These are phyloP conservation scores for Larimichthys crocea DNA, from an alignment of 2,113 vertebrate genomes.

Conservation along the genomic window DNA sequence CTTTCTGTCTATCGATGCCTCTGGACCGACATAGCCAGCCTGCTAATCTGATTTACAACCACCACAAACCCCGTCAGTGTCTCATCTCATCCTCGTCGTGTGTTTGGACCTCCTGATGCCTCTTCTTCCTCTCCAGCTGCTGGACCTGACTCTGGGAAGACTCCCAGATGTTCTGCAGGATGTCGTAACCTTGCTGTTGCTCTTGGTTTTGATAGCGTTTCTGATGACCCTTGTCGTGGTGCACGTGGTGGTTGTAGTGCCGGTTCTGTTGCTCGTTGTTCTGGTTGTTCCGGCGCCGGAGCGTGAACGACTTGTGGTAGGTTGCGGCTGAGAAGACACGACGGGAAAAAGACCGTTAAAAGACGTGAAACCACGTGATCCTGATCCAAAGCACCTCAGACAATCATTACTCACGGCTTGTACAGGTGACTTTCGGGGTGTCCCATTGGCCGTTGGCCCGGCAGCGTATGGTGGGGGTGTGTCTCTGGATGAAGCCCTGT, in stretches of 20 bases:
- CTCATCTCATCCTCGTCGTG: background rate
- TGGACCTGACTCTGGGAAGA: background rate
- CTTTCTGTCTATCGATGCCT: conserved; percentile 43
- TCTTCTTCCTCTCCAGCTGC: conserved; percentile 52
- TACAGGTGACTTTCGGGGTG: conserved; percentile 92
- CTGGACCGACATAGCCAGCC: background rate
- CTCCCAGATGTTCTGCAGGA: conserved; percentile 25
- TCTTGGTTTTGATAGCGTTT: background rate
- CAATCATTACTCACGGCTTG: conserved; percentile 88
- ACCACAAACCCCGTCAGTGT: conserved; percentile 37
- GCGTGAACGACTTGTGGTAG: conserved; percentile 89
- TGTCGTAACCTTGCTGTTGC: conserved; percentile 17
- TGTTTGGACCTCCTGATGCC: conserved; percentile 1
- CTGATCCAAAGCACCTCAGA: background rate
- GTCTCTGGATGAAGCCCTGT: conserved; percentile 94
- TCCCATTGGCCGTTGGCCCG: conserved; percentile 93
- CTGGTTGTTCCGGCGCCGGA: conserved; percentile 86
- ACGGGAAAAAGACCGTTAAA: conserved; percentile 3
- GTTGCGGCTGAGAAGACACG: conserved; percentile 86
- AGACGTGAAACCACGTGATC: too few species aligned
- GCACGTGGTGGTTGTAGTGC: conserved; percentile 35
- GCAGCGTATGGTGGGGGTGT: conserved; percentile 92
- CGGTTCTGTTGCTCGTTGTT: conserved; percentile 79
- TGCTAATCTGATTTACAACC: background rate
- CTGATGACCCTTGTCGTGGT: conserved; percentile 12